Base-by-base conservation (phyloP, 2,888 invertebrate genomes). In the Keiferia lycopersicella region DNA sequence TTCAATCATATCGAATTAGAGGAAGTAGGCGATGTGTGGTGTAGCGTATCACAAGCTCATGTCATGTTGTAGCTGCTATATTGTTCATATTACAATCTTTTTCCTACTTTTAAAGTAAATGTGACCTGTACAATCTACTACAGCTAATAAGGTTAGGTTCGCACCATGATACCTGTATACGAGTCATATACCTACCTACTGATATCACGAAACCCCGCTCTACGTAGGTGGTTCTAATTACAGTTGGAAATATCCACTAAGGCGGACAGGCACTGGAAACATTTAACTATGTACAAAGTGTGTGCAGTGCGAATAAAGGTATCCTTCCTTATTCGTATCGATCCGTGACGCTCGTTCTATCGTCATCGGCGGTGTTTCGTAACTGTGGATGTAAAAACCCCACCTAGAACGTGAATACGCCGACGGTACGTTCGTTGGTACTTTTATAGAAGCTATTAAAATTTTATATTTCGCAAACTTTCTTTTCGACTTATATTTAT, bases 251-350 rank as follows among this genome's bases (percentile, higher is more conserved):
- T 51, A 51, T 22, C 51, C 51, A 22, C 18, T 20, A 18, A 18
- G 20, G 18, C 18, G 22, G 51, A 51, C 51, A 51, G 22, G 51
- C 51, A 20, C 16, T 51, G 51, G 22, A 51, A 51, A 51, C 51
- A 18, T 51, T 51, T 51, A 51, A 18, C 6, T 51, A 50, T 51
- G 51, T 51, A 20, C 11, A 22, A 51, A 7, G 10, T 18, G 22
- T 22, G 20, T 30, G n/a, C 53, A 22, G 39, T 59, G 41, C 41
- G n/a, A 41, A 59, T 59, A 38, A 38, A 59, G n/a, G 39, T 58
- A 30, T 59, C 26, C 61, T 61, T 61, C 59, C 59, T 48, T 48
- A 61, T 48, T 61, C 45, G 61, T 61, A 61, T 61, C 48, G 48
- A 61, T 45, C 61, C 45, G 45, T 61, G 61, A 61, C 61, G 61